Percentiles rank a stretch among this genome's conserved stretches.
Conservation (phyloP, 30 jellyfish, hydroid and myxozoan species). For the Pelagia noctiluca region DNA sequence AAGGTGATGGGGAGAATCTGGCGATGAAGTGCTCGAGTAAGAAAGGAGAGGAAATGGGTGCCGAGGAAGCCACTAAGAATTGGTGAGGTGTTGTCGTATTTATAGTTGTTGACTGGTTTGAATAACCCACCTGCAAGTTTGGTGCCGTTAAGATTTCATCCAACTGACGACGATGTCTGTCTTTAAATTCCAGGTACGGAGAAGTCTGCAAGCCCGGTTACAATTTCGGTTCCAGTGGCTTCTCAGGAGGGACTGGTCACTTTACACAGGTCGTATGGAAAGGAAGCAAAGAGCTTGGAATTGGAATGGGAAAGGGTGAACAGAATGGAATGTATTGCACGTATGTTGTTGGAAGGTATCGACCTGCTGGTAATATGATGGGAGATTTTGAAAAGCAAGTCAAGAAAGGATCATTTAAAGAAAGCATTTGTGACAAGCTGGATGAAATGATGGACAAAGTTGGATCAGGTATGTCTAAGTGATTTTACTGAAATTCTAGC, state of each 20-base stretch:
- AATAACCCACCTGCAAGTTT: too few relatives aligned
- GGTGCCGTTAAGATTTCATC: too few relatives aligned
- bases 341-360: conserved; percentile 85
- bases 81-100: conserved; percentile 71
- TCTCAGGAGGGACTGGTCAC: conserved; percentile 77
- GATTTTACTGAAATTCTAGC: too few relatives aligned
- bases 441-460: conserved; percentile 25
- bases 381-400: conserved; percentile 76
- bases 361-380: conserved; percentile 82
- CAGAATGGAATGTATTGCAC: conserved; percentile 77
- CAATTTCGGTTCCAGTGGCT: conserved; percentile 57
- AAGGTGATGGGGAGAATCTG: conserved; percentile 84
- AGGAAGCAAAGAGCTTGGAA: conserved; percentile 71
- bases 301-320: conserved; percentile 66
- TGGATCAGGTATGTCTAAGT: neutral
- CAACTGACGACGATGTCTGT: too few relatives aligned
- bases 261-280: conserved; percentile 89
- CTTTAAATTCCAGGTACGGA: conserved; percentile 87
- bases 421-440: conserved; percentile 46
- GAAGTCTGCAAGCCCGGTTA: conserved; percentile 92
- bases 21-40: conserved; percentile 86
- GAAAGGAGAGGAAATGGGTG: conserved; percentile 82
- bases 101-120: too few relatives aligned
- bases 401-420: conserved; percentile 67
- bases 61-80: conserved; percentile 91